phyloP scores from a whole-genome alignment of 2,888 invertebrate genomes.

The Eupithecia tripunctaria region DNA sequence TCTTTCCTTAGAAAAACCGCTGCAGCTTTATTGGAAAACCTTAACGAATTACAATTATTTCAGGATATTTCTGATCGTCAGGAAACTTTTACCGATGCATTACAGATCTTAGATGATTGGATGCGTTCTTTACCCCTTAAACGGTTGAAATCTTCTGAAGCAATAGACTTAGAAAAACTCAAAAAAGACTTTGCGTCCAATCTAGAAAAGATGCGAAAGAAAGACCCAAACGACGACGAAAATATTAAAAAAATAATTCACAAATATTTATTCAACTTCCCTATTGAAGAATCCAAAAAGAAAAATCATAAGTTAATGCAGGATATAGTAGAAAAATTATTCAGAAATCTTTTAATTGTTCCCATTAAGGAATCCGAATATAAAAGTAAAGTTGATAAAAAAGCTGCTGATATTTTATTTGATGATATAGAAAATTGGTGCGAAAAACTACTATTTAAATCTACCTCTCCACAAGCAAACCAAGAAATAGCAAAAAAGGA shows the following conservation, averaged over 20 bases:
- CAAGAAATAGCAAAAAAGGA: conserved; percentile 52
- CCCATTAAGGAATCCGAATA: conserved; percentile 12
- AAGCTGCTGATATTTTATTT: conserved; percentile 49
- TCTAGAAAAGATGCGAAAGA: conserved; percentile 18
- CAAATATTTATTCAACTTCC: conserved; percentile 35
- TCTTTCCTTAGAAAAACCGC: conserved; percentile 37
- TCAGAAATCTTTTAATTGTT: conserved; percentile 23
- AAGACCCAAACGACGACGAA: conserved; percentile 19
- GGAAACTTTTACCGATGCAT: conserved; percentile 15
- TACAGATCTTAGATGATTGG: conserved; percentile 11
- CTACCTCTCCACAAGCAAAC: conserved; percentile 41
- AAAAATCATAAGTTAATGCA: conserved; percentile 22
- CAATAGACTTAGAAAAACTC: conserved; percentile 15
- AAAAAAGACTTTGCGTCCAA: conserved; percentile 18
- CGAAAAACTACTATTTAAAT: conserved; percentile 50
- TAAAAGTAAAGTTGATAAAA: conserved; percentile 31
- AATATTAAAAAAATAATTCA: conserved; percentile 30
- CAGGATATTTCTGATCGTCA: conserved; percentile 43
- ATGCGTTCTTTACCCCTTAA: conserved; percentile 23
- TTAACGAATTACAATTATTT: conserved; percentile 46
- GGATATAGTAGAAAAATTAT: conserved; percentile 34
- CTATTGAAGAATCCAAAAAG: conserved; percentile 37
- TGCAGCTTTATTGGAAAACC: conserved; percentile 41
- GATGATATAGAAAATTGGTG: conserved; percentile 54
- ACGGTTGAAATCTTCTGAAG: conserved; percentile 34